phyloP scores from a whole-genome alignment of 2,888 invertebrate genomes.

The Phengaris arion region DNA sequence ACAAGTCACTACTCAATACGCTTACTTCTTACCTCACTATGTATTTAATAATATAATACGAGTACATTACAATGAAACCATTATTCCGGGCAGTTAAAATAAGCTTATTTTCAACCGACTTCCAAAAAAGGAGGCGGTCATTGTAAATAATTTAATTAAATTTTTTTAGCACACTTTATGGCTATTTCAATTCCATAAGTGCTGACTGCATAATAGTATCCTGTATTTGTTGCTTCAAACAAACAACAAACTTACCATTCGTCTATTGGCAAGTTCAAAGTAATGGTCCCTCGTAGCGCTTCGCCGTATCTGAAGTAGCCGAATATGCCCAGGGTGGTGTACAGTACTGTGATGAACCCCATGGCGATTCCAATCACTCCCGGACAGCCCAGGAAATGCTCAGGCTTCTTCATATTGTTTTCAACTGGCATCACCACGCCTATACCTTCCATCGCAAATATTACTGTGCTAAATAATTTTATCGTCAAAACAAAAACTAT shows the following conservation, averaged over 20 bases:
- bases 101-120: too few species aligned
- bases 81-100: too few species aligned
- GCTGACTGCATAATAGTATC: too few species aligned
- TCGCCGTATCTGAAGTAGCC: constrained; percentile 93
- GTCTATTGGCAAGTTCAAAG: constrained; percentile 87
- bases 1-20: too few species aligned
- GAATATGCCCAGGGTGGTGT: constrained; percentile 90
- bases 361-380: constrained; percentile 93
- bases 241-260: constrained; percentile 73
- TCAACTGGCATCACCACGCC: constrained; percentile 96
- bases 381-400: constrained; percentile 88
- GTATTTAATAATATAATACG: too few species aligned
- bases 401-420: constrained; percentile 91
- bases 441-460: constrained; percentile 98
- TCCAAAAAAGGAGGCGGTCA: too few species aligned
- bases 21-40: too few species aligned
- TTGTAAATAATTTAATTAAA: too few species aligned
- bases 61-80: too few species aligned
- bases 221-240: too few species aligned
- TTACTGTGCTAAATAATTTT: constrained; percentile 84
- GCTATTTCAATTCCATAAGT: too few species aligned
- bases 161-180: too few species aligned
- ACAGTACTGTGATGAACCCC: constrained; percentile 87
- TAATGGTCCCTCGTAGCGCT: constrained; percentile 85
- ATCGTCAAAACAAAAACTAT: background rate